Percentiles rank a stretch among this genome's conserved stretches.
These are phyloP conservation scores for Caerostris darwini DNA, from an alignment of 1,140 invertebrate species.

Conservation along the genomic window DNA sequence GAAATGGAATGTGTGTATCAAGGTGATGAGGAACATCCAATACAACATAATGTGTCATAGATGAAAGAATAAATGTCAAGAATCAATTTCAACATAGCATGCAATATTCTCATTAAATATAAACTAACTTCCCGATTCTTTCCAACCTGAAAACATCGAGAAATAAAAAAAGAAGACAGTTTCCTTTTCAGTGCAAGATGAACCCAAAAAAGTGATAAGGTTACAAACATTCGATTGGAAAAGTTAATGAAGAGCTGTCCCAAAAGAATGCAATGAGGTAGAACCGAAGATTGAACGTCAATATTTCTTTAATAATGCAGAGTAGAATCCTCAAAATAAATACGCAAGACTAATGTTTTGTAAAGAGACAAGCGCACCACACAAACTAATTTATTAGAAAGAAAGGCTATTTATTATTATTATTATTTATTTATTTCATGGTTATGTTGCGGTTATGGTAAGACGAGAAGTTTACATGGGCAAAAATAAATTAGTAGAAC, in stretches of 20 bases:
- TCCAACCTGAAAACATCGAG: background rate
- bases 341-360: too few species aligned
- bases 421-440: too few species aligned
- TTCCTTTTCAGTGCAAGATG: background rate
- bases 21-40: constrained; percentile 26
- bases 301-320: too few species aligned
- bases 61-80: constrained; percentile 21
- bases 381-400: too few species aligned
- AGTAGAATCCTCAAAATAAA: too few species aligned
- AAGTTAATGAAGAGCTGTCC: background rate
- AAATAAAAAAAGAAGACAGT: background rate
- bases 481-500: too few species aligned
- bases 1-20: background rate
- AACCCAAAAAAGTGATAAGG: background rate
- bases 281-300: too few species aligned
- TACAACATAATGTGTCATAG: background rate
- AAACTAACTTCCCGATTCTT: constrained; percentile 14
- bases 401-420: too few species aligned
- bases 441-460: too few species aligned
- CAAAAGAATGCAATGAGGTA: too few species aligned
- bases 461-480: too few species aligned
- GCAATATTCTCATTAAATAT: constrained; percentile 32
- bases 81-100: background rate
- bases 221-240: background rate
- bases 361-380: too few species aligned